Base-by-base conservation (phyloP, 2,113 vertebrate genomes). In the Otus sunia region DNA sequence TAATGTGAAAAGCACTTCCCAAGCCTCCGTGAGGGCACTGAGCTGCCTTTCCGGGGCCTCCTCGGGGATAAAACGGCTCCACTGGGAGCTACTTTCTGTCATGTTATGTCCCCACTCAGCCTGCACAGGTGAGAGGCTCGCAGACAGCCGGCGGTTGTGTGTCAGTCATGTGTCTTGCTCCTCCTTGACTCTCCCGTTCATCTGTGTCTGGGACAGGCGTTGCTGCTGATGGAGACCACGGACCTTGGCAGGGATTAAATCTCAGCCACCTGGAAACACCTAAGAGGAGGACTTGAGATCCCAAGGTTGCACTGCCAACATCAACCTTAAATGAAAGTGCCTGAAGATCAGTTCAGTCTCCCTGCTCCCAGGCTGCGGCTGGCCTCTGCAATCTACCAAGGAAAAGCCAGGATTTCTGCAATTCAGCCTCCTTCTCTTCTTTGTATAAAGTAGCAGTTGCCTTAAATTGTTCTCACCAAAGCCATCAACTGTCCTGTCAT, bases 391-490 rank as follows among this genome's bases (percentile, higher is more conserved):
- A 86, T 92, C 94, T 97, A 97, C 96, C 94, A 97, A 98, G 96
- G 92, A 58, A 91, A 97, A 98, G 64, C 81, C 88, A 96, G 91
- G 69, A 67, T 94, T 94, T 92, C 94, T 96, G 96, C 84, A 60
- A 69, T 68, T 90, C 60, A 86, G 60, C 80, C 88, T 96, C 81
- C 92, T 90, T 78, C 73, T 94, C 88, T 96, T 92, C 77, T 96
- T 96, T 89, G 59, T 96, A 68, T 94, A 93, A 97, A 97, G 79
- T 82, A 96, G 90, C 95, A 94, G 86, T 97, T 97, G 96, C 97
- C 96, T 97, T 97, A 97, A 96, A 85, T 93, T 94, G 84, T 96
- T 96, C 95, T 96, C 91, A 94, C 94, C 94, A 93, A 96, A 96
- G 91, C 79, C 94, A 94, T 95, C 94, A 86, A 92, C 88, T 92